phyloP scores from a whole-genome alignment of 2,888 invertebrate species.

The Xanthostigma xanthostigma region DNA sequence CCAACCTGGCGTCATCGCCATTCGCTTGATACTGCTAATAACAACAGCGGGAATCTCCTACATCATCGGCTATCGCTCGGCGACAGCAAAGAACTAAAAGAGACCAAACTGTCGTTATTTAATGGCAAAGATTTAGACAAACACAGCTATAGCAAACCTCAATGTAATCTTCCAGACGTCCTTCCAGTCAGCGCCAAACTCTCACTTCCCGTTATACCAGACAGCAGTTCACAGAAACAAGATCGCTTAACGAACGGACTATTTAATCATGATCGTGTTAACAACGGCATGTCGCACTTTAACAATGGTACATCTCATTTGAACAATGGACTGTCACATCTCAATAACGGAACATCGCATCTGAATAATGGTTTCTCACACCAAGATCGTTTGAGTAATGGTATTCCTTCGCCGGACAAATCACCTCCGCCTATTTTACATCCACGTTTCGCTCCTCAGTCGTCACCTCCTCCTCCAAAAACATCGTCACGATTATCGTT shows the following conservation, averaged over 20 bases:
- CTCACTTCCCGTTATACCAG: conserved; percentile 15
- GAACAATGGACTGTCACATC: conserved; percentile 19
- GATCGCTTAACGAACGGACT: too few relatives aligned
- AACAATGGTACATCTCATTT: conserved; percentile 19
- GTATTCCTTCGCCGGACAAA: too few relatives aligned
- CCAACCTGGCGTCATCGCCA: conserved; percentile 18
- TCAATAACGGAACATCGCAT: conserved; percentile 15
- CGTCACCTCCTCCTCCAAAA: too few relatives aligned
- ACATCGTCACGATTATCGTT: not conserved
- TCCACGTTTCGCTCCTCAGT: too few relatives aligned
- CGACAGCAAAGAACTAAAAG: conserved; percentile 20
- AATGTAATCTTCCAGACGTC: conserved; percentile 35
- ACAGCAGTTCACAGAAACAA: too few relatives aligned
- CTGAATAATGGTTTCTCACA: too few relatives aligned
- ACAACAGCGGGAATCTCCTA: conserved; percentile 16
- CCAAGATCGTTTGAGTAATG: too few relatives aligned
- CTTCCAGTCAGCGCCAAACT: conserved; percentile 37
- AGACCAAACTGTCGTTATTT: conserved; percentile 7
- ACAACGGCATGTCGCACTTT: too few relatives aligned
- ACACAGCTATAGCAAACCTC: conserved; percentile 19
- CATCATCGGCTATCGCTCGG: conserved; percentile 24
- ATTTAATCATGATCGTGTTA: too few relatives aligned
- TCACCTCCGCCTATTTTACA: too few relatives aligned
- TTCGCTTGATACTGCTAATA: conserved; percentile 17
- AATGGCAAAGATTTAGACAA: not conserved